Conservation (phyloP, 2,888 invertebrate genomes). For the Chrysomela aeneicollis region DNA sequence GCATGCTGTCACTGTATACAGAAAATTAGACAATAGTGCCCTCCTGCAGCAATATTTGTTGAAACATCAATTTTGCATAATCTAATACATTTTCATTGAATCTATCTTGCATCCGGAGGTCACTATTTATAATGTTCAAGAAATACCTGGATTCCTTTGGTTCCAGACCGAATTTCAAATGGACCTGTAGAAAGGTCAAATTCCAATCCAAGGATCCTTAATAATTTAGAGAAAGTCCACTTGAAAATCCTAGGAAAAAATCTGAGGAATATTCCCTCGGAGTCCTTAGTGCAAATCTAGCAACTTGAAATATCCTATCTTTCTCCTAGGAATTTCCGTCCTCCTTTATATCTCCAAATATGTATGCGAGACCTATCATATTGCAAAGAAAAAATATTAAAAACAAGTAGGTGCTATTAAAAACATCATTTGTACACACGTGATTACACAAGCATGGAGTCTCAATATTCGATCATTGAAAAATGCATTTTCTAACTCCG, state of each 20-base stretch:
- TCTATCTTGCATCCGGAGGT: neutral
- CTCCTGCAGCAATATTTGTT: neutral
- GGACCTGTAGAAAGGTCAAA: slow-evolving; percentile 1
- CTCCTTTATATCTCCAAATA: slow-evolving; percentile 37
- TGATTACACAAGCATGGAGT: neutral
- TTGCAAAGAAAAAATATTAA: slow-evolving; percentile 39
- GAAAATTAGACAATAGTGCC: neutral
- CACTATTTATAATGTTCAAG: neutral
- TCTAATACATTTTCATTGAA: neutral
- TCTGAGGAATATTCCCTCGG: slow-evolving; percentile 34
- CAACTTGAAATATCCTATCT: slow-evolving; percentile 35
- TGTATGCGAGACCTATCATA: slow-evolving; percentile 44
- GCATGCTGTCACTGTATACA: neutral
- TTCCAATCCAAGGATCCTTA: slow-evolving; percentile 14
- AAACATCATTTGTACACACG: neutral
- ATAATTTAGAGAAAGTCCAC: slow-evolving; percentile 21
- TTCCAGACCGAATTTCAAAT: slow-evolving; percentile 1
- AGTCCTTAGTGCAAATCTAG: slow-evolving; percentile 31
- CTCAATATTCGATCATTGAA: no score
- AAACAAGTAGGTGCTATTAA: neutral
- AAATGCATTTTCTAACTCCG: neutral
- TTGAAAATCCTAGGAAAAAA: slow-evolving; percentile 43
- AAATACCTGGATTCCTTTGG: slow-evolving; percentile 14
- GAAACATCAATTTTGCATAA: neutral
- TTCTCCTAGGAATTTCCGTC: slow-evolving; percentile 41